phyloP scores from a whole-genome alignment of 2,113 vertebrate species.

The Beaufortia kweichowensis region DNA sequence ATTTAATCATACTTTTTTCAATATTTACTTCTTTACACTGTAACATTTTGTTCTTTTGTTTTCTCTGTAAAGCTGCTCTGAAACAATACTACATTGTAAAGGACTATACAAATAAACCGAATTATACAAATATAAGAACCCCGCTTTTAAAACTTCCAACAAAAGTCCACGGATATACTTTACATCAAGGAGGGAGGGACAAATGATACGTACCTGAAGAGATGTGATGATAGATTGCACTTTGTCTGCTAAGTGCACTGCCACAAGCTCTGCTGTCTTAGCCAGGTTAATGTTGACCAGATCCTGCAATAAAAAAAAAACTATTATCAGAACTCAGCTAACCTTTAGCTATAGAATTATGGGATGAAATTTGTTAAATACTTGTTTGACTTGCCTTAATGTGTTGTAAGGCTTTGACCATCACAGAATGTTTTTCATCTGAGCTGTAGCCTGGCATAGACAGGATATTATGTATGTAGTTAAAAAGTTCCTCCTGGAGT shows the following conservation, averaged over 20 bases:
- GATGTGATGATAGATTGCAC: slow-evolving; percentile 79
- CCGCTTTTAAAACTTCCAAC: too few species aligned
- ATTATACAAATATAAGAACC: too few species aligned
- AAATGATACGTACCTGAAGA: slow-evolving; percentile 77
- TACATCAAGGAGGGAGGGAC: neutral
- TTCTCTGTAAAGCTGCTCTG: too few species aligned
- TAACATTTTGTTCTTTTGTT: too few species aligned
- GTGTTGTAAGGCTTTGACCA: slow-evolving; percentile 83
- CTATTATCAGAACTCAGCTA: neutral
- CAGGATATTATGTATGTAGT: slow-evolving; percentile 92
- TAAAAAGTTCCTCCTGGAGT: slow-evolving; percentile 88
- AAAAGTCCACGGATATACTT: too few species aligned
- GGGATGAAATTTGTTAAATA: too few species aligned
- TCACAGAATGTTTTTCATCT: slow-evolving; percentile 85
- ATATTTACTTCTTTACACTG: too few species aligned
- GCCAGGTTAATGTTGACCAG: slow-evolving; percentile 81
- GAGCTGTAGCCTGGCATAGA: slow-evolving; percentile 88
- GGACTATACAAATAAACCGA: too few species aligned
- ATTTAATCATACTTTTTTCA: too few species aligned
- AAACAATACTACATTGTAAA: too few species aligned
- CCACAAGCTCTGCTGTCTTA: slow-evolving; percentile 89
- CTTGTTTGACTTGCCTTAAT: slow-evolving; percentile 79
- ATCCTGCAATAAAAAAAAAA: slow-evolving; percentile 74
- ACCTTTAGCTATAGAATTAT: too few species aligned
- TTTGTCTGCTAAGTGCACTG: slow-evolving; percentile 83